phyloP scores from a whole-genome alignment of 2,113 vertebrate genomes.

The Prionailurus viverrinus region DNA sequence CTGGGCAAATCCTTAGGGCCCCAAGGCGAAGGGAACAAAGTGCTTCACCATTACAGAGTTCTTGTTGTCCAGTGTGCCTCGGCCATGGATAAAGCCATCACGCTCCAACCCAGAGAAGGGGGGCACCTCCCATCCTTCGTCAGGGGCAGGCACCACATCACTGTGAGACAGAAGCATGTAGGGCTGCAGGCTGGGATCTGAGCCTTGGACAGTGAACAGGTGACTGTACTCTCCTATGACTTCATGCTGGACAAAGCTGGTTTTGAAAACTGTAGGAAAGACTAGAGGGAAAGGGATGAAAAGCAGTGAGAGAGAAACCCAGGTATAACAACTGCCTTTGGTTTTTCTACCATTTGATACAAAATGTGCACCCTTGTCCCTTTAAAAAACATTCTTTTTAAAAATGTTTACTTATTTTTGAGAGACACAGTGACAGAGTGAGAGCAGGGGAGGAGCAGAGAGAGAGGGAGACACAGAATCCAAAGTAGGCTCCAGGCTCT shows the following conservation, averaged over 20 bases:
- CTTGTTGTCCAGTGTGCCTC: slow-evolving; percentile 97
- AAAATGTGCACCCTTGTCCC: background rate
- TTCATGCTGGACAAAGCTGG: slow-evolving; percentile 92
- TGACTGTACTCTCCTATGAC: slow-evolving; percentile 94
- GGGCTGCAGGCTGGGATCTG: slow-evolving; percentile 88
- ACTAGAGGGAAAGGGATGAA: slow-evolving; percentile 83
- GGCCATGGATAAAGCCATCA: slow-evolving; percentile 95
- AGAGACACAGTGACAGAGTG: no score
- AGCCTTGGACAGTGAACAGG: slow-evolving; percentile 92
- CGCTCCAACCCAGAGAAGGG: slow-evolving; percentile 95
- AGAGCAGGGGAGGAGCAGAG: no score
- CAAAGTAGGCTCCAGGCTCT: no score
- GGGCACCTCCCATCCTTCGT: slow-evolving; percentile 93
- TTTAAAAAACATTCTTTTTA: no score
- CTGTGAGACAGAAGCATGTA: slow-evolving; percentile 96
- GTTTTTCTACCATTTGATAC: background rate
- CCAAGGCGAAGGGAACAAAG: background rate
- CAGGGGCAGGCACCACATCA: slow-evolving; percentile 95
- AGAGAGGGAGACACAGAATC: no score
- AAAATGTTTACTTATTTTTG: no score
- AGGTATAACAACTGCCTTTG: background rate
- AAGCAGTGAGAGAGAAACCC: background rate
- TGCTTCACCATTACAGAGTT: slow-evolving; percentile 89
- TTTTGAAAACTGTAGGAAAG: slow-evolving; percentile 94
- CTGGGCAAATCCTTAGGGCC: background rate